Evolutionary conservation across 2,888 invertebrate genomes (phyloP).

Genomic region (Lasioglossum morio): DNA sequence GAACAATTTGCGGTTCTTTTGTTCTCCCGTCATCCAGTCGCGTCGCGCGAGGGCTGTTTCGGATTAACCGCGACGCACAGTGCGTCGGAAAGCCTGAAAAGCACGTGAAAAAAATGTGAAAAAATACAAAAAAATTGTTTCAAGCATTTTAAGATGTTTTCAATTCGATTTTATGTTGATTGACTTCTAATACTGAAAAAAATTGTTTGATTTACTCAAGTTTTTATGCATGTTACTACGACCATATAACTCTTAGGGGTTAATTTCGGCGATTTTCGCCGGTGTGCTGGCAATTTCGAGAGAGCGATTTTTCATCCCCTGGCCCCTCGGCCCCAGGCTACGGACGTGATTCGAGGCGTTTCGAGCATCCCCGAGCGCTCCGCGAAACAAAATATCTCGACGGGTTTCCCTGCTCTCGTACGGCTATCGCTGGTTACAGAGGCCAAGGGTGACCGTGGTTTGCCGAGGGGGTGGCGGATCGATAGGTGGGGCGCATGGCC

Average conservation of each 20-base stretch:
- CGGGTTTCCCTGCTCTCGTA: conserved; percentile 53
- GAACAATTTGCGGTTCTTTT: background rate
- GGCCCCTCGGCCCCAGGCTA: background rate
- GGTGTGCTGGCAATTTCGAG: conserved; percentile 38
- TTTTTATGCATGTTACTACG: background rate
- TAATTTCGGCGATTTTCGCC: background rate
- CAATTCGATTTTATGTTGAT: background rate
- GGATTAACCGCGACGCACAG: background rate
- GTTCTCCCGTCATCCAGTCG: background rate
- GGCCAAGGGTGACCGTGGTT: conserved; percentile 41
- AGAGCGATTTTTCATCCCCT: background rate
- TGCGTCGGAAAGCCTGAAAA: background rate
- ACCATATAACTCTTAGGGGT: too few relatives aligned
- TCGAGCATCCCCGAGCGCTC: background rate
- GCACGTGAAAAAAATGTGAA: too few relatives aligned
- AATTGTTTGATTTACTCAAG: too few relatives aligned
- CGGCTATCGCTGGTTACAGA: conserved; percentile 52
- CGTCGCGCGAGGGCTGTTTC: background rate
- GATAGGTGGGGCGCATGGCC: conserved; percentile 79
- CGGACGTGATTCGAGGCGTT: conserved; percentile 5
- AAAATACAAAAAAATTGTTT: background rate
- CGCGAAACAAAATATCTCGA: conserved; percentile 12
- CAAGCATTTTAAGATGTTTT: background rate
- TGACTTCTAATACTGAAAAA: background rate
- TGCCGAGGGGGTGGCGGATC: conserved; percentile 68